Percentiles rank a stretch among this genome's conserved stretches.
These are phyloP conservation scores for Aporophyla lueneburgensis DNA, from an alignment of 2,888 invertebrate genomes.

Conservation along the genomic window DNA sequence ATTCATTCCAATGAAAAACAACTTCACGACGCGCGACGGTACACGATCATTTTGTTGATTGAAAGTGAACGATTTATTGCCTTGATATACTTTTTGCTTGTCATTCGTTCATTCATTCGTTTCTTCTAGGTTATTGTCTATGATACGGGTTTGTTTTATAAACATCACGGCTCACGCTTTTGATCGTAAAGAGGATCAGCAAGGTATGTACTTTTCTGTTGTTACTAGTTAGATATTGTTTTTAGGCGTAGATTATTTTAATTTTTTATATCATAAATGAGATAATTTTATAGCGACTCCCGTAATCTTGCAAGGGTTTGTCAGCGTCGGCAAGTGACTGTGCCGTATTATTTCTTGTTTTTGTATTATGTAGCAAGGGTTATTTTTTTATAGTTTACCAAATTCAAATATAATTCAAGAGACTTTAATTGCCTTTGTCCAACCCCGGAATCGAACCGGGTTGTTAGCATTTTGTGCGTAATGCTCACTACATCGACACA, in stretches of 20 bases:
- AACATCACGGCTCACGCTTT: slow-evolving; percentile 1
- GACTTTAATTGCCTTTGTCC: background rate
- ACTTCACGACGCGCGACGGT: slow-evolving; percentile 35
- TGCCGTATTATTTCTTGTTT: background rate
- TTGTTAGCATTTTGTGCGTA: too few species aligned
- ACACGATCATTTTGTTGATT: slow-evolving; percentile 41
- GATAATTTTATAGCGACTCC: background rate
- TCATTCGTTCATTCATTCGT: slow-evolving; percentile 37
- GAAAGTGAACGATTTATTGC: slow-evolving; percentile 39
- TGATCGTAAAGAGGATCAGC: background rate
- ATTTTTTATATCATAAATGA: background rate
- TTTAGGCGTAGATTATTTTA: background rate
- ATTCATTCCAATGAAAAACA: slow-evolving; percentile 39
- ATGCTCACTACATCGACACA: background rate
- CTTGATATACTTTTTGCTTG: background rate
- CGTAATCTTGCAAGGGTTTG: background rate
- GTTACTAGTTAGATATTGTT: background rate
- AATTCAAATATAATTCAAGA: background rate
- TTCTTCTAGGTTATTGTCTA: slow-evolving; percentile 41
- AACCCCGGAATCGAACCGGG: slow-evolving; percentile 2
- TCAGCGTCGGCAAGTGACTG: background rate
- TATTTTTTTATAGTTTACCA: background rate
- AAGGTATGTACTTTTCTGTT: background rate
- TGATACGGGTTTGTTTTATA: slow-evolving; percentile 32
- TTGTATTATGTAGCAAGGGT: background rate